Base-by-base conservation (phyloP, 1,140 invertebrate genomes). In the Cotesia chilonis region DNA sequence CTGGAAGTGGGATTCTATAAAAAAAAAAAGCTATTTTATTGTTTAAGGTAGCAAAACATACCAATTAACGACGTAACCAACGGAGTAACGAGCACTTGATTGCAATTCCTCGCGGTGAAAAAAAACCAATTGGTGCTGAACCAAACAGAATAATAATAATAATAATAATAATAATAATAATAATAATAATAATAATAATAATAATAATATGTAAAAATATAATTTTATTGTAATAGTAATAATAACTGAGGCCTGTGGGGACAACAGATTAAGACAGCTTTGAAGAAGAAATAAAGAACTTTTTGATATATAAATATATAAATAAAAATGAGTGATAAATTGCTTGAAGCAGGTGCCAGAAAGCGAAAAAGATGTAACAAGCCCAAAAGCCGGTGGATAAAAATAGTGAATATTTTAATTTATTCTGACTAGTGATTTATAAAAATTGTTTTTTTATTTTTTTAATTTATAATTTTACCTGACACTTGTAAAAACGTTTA, bases 111-210 rank as follows among this genome's bases (percentile, higher is more conserved):
- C 79, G 81, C 76, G 81, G 78, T 78, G 76, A 70, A 82, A 84
- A 70, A 79, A 83, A 84, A 83, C 82, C 83, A 84, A 82, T 71
- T 76, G 84, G 77, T 82, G 82, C 82, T 86, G 84, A 85, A 84
- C 82, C 81, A 84, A 86, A 86, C 76, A 76, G 38, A 71, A 76
- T 72, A 74, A 72, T 64, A 63, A 74, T 38, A 75, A 77, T 59
- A 74, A 77, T 77, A 74, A 72, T 64, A 63, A 74, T 38, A 75
- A 77, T 59, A 74, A 77, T 77, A 61, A 66, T 69, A 10, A 76
- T 72, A 74, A 72, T 64, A 63, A 74, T 38, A 75, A 77, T 59
- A 74, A 77, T 77, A 74, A 72, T 64, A 63, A 74, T 38, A 75
- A 77, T 59, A 74, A 77, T 77, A 61, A 66, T 69, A 10, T 9